Conservation (phyloP, 1,140 invertebrate genomes). For the Homarus americanus region DNA sequence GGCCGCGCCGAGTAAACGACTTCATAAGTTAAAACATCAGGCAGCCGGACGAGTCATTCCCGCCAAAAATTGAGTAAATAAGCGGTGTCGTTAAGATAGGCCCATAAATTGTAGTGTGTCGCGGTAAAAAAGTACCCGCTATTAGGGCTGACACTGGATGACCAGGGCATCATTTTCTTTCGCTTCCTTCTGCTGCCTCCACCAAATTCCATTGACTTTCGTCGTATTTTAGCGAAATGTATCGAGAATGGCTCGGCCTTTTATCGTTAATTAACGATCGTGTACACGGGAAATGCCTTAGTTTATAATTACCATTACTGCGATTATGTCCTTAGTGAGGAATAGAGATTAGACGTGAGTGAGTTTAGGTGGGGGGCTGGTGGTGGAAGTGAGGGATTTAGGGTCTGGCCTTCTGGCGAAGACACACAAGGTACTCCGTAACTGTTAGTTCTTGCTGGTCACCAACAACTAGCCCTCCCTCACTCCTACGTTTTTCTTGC, state of each 20-base stretch:
- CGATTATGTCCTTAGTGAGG: no score
- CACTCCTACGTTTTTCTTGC: no score
- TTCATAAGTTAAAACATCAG: conserved; percentile 60
- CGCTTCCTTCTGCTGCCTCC: not conserved
- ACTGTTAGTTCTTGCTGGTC: no score
- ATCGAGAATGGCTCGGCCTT: not conserved
- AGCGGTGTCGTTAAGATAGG: conserved; percentile 71
- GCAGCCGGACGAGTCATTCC: conserved; percentile 59
- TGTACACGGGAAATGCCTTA: no score
- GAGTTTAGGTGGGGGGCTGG: no score
- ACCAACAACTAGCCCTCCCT: no score
- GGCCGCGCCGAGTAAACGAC: conserved; percentile 43
- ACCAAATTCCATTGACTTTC: conserved; percentile 39
- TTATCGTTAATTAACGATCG: no score
- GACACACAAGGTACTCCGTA: no score
- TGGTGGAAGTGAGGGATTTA: no score
- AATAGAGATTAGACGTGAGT: no score
- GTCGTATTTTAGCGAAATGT: conserved; percentile 16
- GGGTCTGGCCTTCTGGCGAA: no score
- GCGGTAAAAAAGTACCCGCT: conserved; percentile 53
- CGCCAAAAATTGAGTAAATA: conserved; percentile 71
- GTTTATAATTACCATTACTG: no score
- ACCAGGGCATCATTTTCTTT: conserved; percentile 69
- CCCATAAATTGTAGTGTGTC: conserved; percentile 64
- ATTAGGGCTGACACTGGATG: conserved; percentile 67